Percentiles rank a stretch among this genome's conserved stretches.
Evolutionary conservation across 2,888 invertebrate species (phyloP).

Genomic region (Rhabditophanes sp.): DNA sequence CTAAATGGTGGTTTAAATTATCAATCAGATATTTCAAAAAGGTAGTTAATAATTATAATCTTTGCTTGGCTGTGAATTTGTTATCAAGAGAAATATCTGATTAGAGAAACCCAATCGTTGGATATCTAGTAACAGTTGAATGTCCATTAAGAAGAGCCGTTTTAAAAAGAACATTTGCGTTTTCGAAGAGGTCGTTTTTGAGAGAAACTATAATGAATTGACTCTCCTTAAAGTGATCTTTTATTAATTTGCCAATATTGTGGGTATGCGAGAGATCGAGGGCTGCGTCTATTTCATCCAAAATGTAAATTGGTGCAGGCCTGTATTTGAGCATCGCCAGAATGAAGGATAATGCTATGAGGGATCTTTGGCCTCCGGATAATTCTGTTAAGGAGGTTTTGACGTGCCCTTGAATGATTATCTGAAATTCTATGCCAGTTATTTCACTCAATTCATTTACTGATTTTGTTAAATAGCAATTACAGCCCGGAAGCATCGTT

Average conservation of each 20-base stretch:
- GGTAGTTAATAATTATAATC: no score
- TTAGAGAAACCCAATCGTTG: no score
- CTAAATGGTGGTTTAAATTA: no score
- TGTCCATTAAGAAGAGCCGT: slow-evolving; percentile 87
- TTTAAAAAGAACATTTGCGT: slow-evolving; percentile 87
- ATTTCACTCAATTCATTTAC: no score
- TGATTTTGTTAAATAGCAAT: slow-evolving; percentile 61
- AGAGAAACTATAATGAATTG: slow-evolving; percentile 95
- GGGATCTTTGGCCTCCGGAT: slow-evolving; percentile 64
- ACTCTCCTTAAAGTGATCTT: slow-evolving; percentile 70
- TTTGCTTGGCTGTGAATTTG: no score
- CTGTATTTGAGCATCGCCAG: slow-evolving; percentile 87
- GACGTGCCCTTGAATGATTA: slow-evolving; percentile 79
- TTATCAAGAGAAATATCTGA: no score
- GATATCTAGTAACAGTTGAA: slow-evolving; percentile 64
- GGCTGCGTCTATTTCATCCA: slow-evolving; percentile 98
- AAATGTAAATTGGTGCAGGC: slow-evolving; percentile 95
- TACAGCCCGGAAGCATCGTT: slow-evolving; percentile 63
- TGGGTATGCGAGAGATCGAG: slow-evolving; percentile 98
- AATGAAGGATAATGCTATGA: slow-evolving; percentile 85
- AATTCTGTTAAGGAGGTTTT: slow-evolving; percentile 86
- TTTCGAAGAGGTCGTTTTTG: slow-evolving; percentile 98
- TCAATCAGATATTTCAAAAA: no score
- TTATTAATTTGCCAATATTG: slow-evolving; percentile 96
- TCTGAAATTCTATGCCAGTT: no score